Conservation (phyloP, 2,888 invertebrate genomes). For the Acronicta psi region DNA sequence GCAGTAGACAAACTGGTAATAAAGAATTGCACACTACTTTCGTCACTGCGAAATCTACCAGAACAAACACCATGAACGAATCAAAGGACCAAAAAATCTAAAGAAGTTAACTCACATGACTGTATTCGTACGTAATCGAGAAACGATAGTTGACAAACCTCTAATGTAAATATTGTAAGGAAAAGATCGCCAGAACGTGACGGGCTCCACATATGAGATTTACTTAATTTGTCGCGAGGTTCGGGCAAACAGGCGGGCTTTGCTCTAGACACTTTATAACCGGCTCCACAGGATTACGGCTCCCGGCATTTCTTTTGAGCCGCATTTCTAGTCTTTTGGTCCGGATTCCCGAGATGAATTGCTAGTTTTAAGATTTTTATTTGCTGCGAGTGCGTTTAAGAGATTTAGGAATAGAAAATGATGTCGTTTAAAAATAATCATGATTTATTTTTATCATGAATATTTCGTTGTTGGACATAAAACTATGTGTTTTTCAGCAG, state of each 20-base stretch:
- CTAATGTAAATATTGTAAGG: conserved; percentile 69
- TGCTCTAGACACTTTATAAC: conserved; percentile 62
- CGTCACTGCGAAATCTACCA: no score
- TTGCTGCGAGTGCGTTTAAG: conserved; percentile 7
- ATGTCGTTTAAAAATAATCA: background rate
- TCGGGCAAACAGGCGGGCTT: conserved; percentile 63
- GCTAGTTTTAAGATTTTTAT: conserved; percentile 23
- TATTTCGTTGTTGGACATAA: no score
- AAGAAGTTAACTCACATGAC: background rate
- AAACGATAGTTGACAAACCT: conserved; percentile 55
- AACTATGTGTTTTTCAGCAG: no score
- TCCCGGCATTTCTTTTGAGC: conserved; percentile 25
- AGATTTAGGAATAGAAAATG: background rate
- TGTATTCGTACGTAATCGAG: conserved; percentile 42
- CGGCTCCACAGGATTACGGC: conserved; percentile 37
- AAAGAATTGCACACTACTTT: no score
- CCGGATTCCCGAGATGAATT: conserved; percentile 14
- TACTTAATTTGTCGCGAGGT: conserved; percentile 74
- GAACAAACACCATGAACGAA: background rate
- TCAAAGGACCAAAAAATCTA: background rate
- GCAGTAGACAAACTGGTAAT: no score
- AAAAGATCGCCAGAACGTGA: conserved; percentile 75
- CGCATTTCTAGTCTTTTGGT: conserved; percentile 26
- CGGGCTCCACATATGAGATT: conserved; percentile 72
- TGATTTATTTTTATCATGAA: no score